A percentile compares a stretch with the other conserved stretches of the same genome.
Conservation (phyloP, 2,797 vertebrate genomes). For the Mico argentatus region DNA sequence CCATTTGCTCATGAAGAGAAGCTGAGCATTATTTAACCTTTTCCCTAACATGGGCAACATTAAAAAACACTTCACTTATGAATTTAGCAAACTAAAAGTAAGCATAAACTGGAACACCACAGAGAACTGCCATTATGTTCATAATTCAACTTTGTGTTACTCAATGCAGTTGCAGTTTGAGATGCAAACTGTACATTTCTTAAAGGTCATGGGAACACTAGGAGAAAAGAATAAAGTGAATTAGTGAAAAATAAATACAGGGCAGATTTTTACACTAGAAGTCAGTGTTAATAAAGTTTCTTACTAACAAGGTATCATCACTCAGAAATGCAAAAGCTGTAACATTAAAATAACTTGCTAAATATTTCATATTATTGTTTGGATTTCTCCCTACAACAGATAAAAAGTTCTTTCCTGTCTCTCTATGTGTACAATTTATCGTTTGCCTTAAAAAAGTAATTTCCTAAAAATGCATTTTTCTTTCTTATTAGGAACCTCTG, state of each 20-base stretch:
- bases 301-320: conserved; percentile 59
- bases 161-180: conserved; percentile 19
- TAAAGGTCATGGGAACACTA: conserved; percentile 76
- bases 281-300: conserved; percentile 68
- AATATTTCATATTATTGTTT: conserved; percentile 49
- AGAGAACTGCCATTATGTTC: conserved; percentile 65
- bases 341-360: conserved; percentile 65
- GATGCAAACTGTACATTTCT: conserved; percentile 46
- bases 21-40: conserved; percentile 66
- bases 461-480: conserved; percentile 63
- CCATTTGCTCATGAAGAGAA: conserved; percentile 50
- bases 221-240: conserved; percentile 69
- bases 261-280: conserved; percentile 64
- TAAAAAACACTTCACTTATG: conserved; percentile 61
- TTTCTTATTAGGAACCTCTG: conserved; percentile 65
- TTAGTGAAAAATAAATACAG: conserved; percentile 69
- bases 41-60: conserved; percentile 61
- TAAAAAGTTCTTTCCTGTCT: conserved; percentile 52
- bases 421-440: conserved; percentile 55
- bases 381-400: conserved; percentile 43
- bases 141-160: conserved; percentile 66
- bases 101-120: conserved; percentile 69
- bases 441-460: conserved; percentile 67
- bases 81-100: conserved; percentile 65
- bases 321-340: conserved; percentile 50